Percentiles rank a stretch among this genome's conserved stretches.
Conservation (phyloP, 2,113 vertebrate genomes). For the Petaurus breviceps region DNA sequence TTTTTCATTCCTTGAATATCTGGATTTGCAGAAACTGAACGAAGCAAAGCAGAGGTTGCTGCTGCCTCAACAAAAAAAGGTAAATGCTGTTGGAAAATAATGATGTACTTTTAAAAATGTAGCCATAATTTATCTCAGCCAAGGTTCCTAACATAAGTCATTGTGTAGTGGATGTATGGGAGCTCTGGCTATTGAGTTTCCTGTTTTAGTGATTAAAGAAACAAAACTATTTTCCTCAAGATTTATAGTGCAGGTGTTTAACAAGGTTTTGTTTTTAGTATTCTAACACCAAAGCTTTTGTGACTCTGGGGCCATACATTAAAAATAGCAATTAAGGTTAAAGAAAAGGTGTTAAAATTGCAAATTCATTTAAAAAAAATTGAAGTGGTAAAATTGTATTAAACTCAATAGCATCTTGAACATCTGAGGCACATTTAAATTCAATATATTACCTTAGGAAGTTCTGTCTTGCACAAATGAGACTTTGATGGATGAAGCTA, state of each 20-base stretch:
- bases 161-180: background rate
- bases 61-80: slow-evolving; percentile 57
- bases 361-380: slow-evolving; percentile 4
- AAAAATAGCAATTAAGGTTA: slow-evolving; percentile 19
- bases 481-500: background rate
- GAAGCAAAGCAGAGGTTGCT: slow-evolving; percentile 57
- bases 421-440: background rate
- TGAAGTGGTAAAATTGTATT: slow-evolving; percentile 3
- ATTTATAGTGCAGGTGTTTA: background rate
- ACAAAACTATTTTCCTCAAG: slow-evolving; percentile 29
- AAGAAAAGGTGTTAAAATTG: background rate
- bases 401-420: background rate
- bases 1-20: slow-evolving; percentile 48
- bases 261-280: slow-evolving; percentile 20
- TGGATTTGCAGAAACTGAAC: slow-evolving; percentile 68
- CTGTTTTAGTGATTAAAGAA: slow-evolving; percentile 28
- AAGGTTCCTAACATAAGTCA: slow-evolving; percentile 10
- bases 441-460: background rate
- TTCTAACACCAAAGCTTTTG: background rate
- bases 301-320: background rate
- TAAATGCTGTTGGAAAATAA: slow-evolving; percentile 62
- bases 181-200: slow-evolving; percentile 32
- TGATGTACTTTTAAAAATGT: background rate
- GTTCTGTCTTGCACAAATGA: background rate
- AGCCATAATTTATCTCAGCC: background rate